phyloP scores from a whole-genome alignment of 2,888 invertebrate species.

The Eupithecia abbreviata region DNA sequence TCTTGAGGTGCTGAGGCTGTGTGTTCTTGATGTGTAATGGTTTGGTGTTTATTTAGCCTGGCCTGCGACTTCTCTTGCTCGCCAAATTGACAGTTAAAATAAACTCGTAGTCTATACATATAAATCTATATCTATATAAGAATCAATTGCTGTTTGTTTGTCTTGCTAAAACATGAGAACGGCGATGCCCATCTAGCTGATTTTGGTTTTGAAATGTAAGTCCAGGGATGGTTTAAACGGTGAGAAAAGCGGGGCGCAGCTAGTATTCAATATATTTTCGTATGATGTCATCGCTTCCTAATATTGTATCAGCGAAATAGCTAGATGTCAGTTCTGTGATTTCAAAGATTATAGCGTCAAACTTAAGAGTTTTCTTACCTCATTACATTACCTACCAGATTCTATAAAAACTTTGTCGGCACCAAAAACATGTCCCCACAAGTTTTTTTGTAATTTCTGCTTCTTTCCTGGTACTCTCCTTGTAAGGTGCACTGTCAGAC shows the following conservation, averaged over 20 bases:
- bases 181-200: too few relatives aligned
- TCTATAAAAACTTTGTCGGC: background rate
- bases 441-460: background rate
- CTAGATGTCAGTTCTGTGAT: background rate
- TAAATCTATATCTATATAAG: too few relatives aligned
- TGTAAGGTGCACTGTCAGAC: slow-evolving; percentile 18
- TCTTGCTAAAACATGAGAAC: too few relatives aligned
- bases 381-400: background rate
- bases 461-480: background rate
- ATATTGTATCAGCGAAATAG: background rate
- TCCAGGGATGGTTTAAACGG: too few relatives aligned
- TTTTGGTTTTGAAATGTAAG: too few relatives aligned
- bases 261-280: background rate
- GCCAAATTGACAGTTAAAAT: background rate
- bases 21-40: slow-evolving; percentile 8
- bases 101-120: background rate
- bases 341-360: background rate
- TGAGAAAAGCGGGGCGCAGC: too few relatives aligned
- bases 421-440: background rate
- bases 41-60: background rate
- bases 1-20: slow-evolving; percentile 51
- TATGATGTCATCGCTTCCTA: background rate
- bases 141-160: too few relatives aligned
- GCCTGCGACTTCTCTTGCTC: background rate
- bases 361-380: background rate